Base-by-base conservation (phyloP, 1,140 invertebrate genomes). In the Drosophila pallidifrons region DNA sequence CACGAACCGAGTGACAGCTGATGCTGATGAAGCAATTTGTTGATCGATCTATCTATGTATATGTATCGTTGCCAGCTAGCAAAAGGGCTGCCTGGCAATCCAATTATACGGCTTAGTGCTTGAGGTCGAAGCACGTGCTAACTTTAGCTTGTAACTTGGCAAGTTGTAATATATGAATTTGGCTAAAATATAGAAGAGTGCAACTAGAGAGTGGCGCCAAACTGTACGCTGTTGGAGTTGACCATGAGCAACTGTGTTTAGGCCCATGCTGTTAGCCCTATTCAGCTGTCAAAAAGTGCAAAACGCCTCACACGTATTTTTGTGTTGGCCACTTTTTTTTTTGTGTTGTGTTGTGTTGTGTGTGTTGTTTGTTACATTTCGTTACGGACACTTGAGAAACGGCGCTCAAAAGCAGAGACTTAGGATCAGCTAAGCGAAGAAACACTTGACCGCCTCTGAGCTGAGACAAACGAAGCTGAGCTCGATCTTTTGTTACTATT, bases 21-120 rank as follows among this genome's bases (percentile, higher is more conserved):
- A 80, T 65, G 79, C 83, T 82, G 83, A 88, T 87, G 79, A 65
- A 87, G 82, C 82, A 80, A 65, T 71, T 58, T 57, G 59, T 60
- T 80, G 83, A 87, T 88, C 80, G 70, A 88, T 87, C 80, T 80
- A 43, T 43, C 41, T n/a, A 38, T 43, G n/a, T n/a, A 38, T 8
- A 8, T 38, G 10, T 10, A 10, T 38, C 0, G 6, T 10, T 10
- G 30, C 46, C 46, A 65, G 72, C 54, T 70, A 65, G 59, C 60
- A 64, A 78, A 81, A 70, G 81, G 81, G 73, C 63, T 11, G 81
- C 68, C 66, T 11, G 45, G 52, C 63, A 87, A 88, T 88, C 80
- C 82, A 88, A 87, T 87, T 57, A 45, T 57, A 20, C 30, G 58
- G 67, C 58, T 75, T 51, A 57, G 54, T 5, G 54, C 28, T 67